Evolutionary conservation across 2,797 vertebrate species (phyloP).

Genomic region (Enteromius argenteus): DNA sequence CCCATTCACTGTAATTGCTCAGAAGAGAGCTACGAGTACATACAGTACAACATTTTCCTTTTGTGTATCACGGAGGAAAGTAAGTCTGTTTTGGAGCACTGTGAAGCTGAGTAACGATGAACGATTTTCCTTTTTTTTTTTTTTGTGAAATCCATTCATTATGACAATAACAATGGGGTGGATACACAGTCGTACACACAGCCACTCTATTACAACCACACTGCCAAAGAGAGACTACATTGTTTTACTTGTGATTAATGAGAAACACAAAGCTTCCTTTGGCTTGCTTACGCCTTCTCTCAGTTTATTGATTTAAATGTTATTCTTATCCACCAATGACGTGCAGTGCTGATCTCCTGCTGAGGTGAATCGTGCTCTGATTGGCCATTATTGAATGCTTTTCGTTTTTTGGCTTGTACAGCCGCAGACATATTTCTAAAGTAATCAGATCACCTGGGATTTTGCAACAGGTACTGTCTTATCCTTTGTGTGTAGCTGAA

Average conservation of each 20-base stretch:
- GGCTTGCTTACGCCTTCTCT: conserved; percentile 20
- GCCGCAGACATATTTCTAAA: conserved; percentile 16
- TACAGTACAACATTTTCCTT: neutral
- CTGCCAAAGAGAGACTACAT: conserved; percentile 24
- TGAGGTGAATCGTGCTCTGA: conserved; percentile 24
- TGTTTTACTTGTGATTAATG: conserved; percentile 41
- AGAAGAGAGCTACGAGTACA: neutral
- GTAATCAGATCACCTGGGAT: neutral
- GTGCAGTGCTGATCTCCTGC: neutral
- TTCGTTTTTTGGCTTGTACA: conserved; percentile 24
- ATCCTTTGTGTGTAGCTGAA: neutral
- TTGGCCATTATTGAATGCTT: conserved; percentile 17
- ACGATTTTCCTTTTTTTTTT: conserved; percentile 15
- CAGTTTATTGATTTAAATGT: conserved; percentile 22
- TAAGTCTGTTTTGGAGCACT: neutral
- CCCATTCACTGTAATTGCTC: neutral
- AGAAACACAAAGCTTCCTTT: conserved; percentile 20
- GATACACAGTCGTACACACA: conserved; percentile 19
- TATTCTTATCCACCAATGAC: conserved; percentile 25
- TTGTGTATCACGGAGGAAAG: neutral
- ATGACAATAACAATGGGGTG: neutral
- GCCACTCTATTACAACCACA: neutral
- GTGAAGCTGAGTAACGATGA: conserved; percentile 12
- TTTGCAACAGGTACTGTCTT: neutral
- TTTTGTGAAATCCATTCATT: conserved; percentile 9